phyloP scores from a whole-genome alignment of 2,113 vertebrate species.

The Girardinichthys multiradiatus region DNA sequence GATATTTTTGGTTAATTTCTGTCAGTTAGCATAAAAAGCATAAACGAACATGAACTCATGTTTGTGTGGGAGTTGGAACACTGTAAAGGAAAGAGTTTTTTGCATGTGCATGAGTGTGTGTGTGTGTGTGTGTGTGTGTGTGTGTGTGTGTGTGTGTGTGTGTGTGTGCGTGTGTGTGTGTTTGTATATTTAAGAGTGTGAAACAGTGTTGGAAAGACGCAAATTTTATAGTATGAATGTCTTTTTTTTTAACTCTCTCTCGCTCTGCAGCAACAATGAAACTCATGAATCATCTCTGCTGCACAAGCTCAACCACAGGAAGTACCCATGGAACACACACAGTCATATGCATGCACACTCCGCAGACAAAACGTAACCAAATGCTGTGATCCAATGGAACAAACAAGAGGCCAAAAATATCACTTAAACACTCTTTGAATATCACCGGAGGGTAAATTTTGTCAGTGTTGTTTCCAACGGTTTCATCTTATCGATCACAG shows the following conservation, averaged over 20 bases:
- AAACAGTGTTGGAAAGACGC: constrained; percentile 55
- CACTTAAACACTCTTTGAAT: constrained; percentile 37
- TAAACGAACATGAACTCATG: constrained; percentile 50
- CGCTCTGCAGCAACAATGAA: constrained; percentile 57
- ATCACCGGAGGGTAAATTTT: constrained; percentile 48
- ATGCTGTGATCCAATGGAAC: constrained; percentile 33
- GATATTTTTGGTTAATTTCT: constrained; percentile 65
- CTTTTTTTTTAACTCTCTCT: constrained; percentile 35
- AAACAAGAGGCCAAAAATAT: constrained; percentile 46
- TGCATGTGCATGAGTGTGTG: constrained; percentile 29
- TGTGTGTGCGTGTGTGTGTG: constrained; percentile 21
- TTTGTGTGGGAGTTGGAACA: constrained; percentile 72
- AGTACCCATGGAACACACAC: constrained; percentile 64
- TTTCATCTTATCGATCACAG: constrained; percentile 48
- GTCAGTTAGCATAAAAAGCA: constrained; percentile 61
- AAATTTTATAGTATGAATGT: constrained; percentile 61
- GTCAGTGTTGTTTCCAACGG: constrained; percentile 47
- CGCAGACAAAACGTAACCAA: constrained; percentile 29
- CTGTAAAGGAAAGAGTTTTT: constrained; percentile 25
- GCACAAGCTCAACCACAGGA: constrained; percentile 61
- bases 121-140: constrained; percentile 25
- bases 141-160: constrained; percentile 25
- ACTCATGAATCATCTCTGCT: constrained; percentile 72
- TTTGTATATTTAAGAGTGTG: constrained; percentile 30
- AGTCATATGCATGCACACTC: constrained; percentile 24